Evolutionary conservation across 2,888 invertebrate genomes (phyloP).

Genomic region (Geotrupes spiniger): DNA sequence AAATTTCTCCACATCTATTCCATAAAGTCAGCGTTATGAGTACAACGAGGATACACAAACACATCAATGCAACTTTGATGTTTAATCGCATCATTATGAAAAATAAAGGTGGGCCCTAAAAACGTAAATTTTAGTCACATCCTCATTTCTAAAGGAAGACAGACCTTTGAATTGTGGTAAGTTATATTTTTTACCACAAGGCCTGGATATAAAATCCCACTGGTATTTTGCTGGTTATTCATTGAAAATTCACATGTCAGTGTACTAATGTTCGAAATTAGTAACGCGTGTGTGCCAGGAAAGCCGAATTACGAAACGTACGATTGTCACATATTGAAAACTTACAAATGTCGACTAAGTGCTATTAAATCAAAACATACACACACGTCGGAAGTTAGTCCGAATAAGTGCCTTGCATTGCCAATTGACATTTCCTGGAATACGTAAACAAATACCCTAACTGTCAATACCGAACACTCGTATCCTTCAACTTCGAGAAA

Average conservation of each 20-base stretch:
- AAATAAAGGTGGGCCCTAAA: slow-evolving; percentile 50
- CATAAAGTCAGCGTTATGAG: slow-evolving; percentile 71
- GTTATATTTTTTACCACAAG: slow-evolving; percentile 41
- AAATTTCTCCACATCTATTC: slow-evolving; percentile 69
- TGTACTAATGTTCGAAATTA: slow-evolving; percentile 1
- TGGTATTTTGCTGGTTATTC: slow-evolving; percentile 35
- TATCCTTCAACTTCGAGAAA: no score
- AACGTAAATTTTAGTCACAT: slow-evolving; percentile 16
- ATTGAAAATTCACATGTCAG: slow-evolving; percentile 34
- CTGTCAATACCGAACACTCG: slow-evolving; percentile 9
- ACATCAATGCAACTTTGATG: slow-evolving; percentile 69
- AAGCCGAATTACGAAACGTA: background rate
- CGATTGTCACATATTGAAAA: slow-evolving; percentile 19
- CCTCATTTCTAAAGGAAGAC: background rate
- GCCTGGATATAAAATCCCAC: slow-evolving; percentile 31
- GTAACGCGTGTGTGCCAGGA: slow-evolving; percentile 1
- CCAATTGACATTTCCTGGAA: slow-evolving; percentile 14
- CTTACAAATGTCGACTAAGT: background rate
- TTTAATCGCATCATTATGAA: slow-evolving; percentile 75
- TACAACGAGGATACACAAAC: slow-evolving; percentile 62
- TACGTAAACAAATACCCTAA: slow-evolving; percentile 9
- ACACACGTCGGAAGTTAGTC: no score
- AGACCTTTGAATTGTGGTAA: slow-evolving; percentile 33
- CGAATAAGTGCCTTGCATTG: slow-evolving; percentile 3
- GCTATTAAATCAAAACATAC: background rate